Evolutionary conservation across 2,113 vertebrate species (phyloP), one percentile per base, ranked within the genome.

Genomic region (Chionodraco myersi): DNA sequence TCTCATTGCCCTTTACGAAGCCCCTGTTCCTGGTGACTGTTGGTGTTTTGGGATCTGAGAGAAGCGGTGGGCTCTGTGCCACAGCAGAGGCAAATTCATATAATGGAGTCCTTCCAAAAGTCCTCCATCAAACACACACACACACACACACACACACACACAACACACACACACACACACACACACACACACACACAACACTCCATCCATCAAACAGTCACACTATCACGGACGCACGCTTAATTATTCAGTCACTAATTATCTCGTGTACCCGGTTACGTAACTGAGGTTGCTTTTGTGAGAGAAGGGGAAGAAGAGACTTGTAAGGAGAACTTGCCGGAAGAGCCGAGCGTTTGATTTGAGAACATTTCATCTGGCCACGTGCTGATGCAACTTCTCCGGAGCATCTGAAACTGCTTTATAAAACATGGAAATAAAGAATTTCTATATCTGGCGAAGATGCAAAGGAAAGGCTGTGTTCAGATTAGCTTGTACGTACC

Each of bases 171-270:
- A n/a, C n/a, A n/a, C 57, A 72, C 68, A 51, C 56, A 26, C 34
- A 65, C 70, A 66, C 64, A 49, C 73, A 18, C 49, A 57, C 67
- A n/a, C 68, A 47, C 52, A 64, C 77, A 72, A 57, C 64, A 2
- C 1, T 77, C 49, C 70, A 72, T 80, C 65, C 77, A 85, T 83
- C 92, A 91, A 77, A 89, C 86, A 74, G 80, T 66, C 73, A 82
- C 84, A 70, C 82, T 72, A 83, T 88, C 79, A 82, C 68, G n/a
- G 80, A 82, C 77, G 67, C 87, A 80, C 57, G n/a, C 81, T 91
- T 90, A 88, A 91, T 93, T 90, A 92, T 90, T 89, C 89, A 83
- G 79, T 61, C 72, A 57, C 84, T 91, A 90, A 92, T 93, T 88
- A 94, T 81, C 87, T 83, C 51, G 51, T 82, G 73, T 58, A 80